phyloP scores from a whole-genome alignment of 2,113 vertebrate species.

The Bubo bubo region DNA sequence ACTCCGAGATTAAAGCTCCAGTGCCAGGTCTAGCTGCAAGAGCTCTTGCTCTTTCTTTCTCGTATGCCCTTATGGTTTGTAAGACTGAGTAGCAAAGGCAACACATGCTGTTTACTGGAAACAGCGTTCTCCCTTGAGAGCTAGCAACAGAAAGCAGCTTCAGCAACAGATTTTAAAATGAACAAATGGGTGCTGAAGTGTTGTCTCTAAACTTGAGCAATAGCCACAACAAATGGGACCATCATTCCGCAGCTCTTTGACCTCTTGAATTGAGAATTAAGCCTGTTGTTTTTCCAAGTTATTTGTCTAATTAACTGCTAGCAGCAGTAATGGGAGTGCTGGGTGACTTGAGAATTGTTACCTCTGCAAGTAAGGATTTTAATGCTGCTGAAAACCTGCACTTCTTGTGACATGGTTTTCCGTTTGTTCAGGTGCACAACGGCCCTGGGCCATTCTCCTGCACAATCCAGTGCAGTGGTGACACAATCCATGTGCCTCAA shows the following conservation, averaged over 20 bases:
- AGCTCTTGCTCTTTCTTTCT: not conserved
- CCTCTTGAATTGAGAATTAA: not conserved
- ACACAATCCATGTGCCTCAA: not conserved
- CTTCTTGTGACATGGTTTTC: not conserved
- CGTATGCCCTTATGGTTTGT: not conserved
- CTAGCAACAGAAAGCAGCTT: not conserved
- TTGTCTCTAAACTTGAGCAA: not conserved
- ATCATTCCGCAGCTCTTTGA: not conserved
- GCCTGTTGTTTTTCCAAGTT: not conserved
- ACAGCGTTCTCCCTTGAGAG: not conserved
- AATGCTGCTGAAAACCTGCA: not conserved
- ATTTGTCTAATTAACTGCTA: not conserved
- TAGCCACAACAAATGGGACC: not conserved
- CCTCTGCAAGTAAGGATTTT: not conserved
- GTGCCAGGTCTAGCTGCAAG: not conserved
- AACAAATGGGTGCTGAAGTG: not conserved
- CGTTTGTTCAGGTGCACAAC: too few species aligned
- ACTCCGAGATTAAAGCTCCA: not conserved
- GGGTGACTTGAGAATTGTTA: not conserved
- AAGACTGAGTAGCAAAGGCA: not conserved
- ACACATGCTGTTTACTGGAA: not conserved
- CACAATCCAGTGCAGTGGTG: not conserved
- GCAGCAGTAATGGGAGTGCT: not conserved
- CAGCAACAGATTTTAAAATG: not conserved
- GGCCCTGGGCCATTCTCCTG: not conserved